Conservation (phyloP, 2,888 invertebrate species). For the Erebia palarica region DNA sequence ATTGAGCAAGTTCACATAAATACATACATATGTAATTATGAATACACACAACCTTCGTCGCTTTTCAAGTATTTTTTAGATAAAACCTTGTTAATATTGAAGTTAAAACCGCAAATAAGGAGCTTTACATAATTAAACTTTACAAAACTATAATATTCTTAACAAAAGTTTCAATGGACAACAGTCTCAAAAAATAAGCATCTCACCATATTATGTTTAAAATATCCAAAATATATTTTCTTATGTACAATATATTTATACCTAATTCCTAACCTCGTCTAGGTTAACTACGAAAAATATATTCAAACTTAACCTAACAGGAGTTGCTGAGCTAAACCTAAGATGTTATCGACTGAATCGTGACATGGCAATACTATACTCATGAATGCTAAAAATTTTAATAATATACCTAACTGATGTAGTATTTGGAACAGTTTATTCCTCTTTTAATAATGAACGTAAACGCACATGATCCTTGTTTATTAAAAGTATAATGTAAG, state of each 20-base stretch:
- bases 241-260: conserved; percentile 59
- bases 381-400: not conserved
- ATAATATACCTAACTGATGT: not conserved
- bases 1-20: conserved; percentile 1
- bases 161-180: conserved; percentile 66
- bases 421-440: not conserved
- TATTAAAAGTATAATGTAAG: too few relatives aligned
- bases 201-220: conserved; percentile 57
- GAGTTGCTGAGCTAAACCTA: conserved; percentile 34
- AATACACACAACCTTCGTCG: not conserved
- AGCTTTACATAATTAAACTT: conserved; percentile 33
- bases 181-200: conserved; percentile 79
- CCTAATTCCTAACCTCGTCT: conserved; percentile 29
- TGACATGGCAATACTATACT: conserved; percentile 25
- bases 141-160: conserved; percentile 32
- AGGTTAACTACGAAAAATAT: conserved; percentile 28
- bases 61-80: not conserved
- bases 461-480: not conserved
- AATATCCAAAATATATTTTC: conserved; percentile 73
- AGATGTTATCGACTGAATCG: conserved; percentile 31
- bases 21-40: not conserved
- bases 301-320: conserved; percentile 34
- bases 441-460: not conserved
- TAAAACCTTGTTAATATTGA: not conserved
- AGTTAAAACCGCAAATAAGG: conserved; percentile 31